Percentiles rank a stretch among this genome's conserved stretches.
phyloP scores from a whole-genome alignment of 64 coral and sea anemone genomes.

The Stichodactyla mertensii region DNA sequence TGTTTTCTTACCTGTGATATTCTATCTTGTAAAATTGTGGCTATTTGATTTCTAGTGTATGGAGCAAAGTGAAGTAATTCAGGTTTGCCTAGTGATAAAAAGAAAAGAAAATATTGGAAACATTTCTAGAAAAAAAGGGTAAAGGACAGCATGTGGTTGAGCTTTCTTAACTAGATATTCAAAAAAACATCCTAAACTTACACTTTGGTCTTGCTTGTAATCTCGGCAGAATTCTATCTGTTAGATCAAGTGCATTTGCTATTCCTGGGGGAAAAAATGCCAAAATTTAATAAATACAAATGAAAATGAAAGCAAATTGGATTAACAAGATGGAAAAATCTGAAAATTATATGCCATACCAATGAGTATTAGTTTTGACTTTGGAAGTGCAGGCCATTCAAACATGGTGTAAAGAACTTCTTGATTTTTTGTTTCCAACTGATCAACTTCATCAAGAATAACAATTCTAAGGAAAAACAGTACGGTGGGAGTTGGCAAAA shows the following conservation, averaged over 20 bases:
- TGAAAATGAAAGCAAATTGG: neutral
- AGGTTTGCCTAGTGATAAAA: constrained; percentile 68
- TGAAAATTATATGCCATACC: constrained; percentile 22
- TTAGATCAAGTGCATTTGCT: constrained; percentile 98
- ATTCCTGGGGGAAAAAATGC: constrained; percentile 56
- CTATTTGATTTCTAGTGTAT: constrained; percentile 89
- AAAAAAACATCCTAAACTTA: constrained; percentile 33
- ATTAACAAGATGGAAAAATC: too few relatives aligned
- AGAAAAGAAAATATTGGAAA: neutral
- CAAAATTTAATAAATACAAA: neutral
- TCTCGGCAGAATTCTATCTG: constrained; percentile 95
- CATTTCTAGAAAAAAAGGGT: neutral
- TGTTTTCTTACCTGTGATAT: constrained; percentile 44
- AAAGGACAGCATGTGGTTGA: neutral
- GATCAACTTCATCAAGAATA: constrained; percentile 96
- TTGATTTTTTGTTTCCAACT: constrained; percentile 90
- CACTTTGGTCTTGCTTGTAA: constrained; percentile 93
- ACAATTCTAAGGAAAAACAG: constrained; percentile 49
- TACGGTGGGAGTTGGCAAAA: neutral
- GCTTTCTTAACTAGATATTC: neutral
- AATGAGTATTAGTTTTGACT: constrained; percentile 84
- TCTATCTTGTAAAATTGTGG: constrained; percentile 74
- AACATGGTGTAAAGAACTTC: constrained; percentile 98
- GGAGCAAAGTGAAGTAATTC: constrained; percentile 88
- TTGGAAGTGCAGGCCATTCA: constrained; percentile 90